A percentile compares a stretch with the other conserved stretches of the same genome.
phyloP scores from a whole-genome alignment of 1,140 invertebrate species.

The Onthophagus taurus region DNA sequence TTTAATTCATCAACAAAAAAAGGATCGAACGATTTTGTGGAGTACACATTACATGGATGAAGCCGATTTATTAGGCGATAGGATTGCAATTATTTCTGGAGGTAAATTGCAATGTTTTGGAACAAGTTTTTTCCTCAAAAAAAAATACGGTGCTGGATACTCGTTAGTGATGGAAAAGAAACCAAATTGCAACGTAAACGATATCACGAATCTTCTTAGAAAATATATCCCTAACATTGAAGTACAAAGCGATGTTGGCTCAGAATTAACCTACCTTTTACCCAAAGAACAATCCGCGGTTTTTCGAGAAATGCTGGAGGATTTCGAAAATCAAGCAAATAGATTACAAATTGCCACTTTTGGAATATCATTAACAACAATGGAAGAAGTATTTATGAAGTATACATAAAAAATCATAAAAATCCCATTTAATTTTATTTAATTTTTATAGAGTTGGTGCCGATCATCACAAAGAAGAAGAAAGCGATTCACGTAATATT shows the following conservation, averaged over 20 bases:
- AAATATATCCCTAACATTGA: constrained; percentile 26
- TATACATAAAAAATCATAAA: constrained; percentile 32
- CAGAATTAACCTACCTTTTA: constrained; percentile 28
- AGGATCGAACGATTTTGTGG: constrained; percentile 66
- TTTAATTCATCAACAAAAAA: constrained; percentile 51
- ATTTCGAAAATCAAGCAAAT: constrained; percentile 55
- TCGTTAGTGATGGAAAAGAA: constrained; percentile 45
- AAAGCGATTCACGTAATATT: constrained; percentile 9
- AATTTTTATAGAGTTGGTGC: constrained; percentile 39
- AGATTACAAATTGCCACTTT: constrained; percentile 54
- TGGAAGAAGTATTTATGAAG: constrained; percentile 89
- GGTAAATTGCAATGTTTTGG: constrained; percentile 78
- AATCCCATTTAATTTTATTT: constrained; percentile 10
- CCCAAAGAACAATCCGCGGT: constrained; percentile 32
- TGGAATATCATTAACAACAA: constrained; percentile 69
- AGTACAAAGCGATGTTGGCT: constrained; percentile 25
- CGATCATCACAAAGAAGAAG: constrained; percentile 31
- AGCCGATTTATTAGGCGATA: constrained; percentile 87
- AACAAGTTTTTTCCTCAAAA: constrained; percentile 80
- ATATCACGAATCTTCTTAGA: constrained; percentile 22
- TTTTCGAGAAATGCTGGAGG: constrained; percentile 55
- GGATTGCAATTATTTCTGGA: constrained; percentile 81
- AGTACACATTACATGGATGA: constrained; percentile 99
- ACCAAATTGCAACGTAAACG: constrained; percentile 42
- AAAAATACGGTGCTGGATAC: constrained; percentile 68